Conservation (phyloP, 2,888 invertebrate genomes). For the Dasysyrphus albostriatus region DNA sequence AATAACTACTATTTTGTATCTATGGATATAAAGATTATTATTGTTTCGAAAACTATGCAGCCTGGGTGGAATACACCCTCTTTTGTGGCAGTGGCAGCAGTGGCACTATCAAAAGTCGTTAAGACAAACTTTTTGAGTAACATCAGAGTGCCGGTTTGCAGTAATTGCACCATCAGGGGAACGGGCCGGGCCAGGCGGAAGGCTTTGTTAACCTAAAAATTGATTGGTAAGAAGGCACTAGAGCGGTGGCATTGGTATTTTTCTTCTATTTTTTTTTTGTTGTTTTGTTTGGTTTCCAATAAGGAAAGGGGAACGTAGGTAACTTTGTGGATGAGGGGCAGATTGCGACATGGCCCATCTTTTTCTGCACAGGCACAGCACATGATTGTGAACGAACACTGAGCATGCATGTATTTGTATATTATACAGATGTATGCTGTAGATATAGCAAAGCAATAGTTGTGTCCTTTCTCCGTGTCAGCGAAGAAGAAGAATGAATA, state of each 20-base stretch:
- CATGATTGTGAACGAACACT: constrained; percentile 1
- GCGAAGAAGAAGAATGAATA: constrained; percentile 57
- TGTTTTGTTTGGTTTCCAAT: constrained; percentile 13
- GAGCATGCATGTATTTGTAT: constrained; percentile 20
- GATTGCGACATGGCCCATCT: constrained; percentile 73
- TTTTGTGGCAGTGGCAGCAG: constrained; percentile 11
- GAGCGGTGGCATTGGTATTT: constrained; percentile 66
- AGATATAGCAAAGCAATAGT: constrained; percentile 26
- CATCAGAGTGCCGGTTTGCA: constrained; percentile 63
- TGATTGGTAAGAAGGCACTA: constrained; percentile 73
- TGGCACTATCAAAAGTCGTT: constrained; percentile 61
- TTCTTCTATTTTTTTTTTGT: constrained; percentile 3
- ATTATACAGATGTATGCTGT: neutral
- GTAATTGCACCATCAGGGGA: constrained; percentile 61
- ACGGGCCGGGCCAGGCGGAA: constrained; percentile 10
- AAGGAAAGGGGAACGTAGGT: constrained; percentile 42
- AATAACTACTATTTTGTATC: constrained; percentile 58
- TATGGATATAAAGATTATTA: constrained; percentile 57
- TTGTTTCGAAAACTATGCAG: constrained; percentile 65
- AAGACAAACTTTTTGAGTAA: constrained; percentile 64
- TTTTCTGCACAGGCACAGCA: constrained; percentile 57
- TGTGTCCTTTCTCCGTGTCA: constrained; percentile 56
- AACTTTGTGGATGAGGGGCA: constrained; percentile 60
- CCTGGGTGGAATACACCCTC: constrained; percentile 16
- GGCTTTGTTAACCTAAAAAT: constrained; percentile 72